Base-by-base conservation (phyloP, 2,797 vertebrate genomes). In the Danio kyathit region DNA sequence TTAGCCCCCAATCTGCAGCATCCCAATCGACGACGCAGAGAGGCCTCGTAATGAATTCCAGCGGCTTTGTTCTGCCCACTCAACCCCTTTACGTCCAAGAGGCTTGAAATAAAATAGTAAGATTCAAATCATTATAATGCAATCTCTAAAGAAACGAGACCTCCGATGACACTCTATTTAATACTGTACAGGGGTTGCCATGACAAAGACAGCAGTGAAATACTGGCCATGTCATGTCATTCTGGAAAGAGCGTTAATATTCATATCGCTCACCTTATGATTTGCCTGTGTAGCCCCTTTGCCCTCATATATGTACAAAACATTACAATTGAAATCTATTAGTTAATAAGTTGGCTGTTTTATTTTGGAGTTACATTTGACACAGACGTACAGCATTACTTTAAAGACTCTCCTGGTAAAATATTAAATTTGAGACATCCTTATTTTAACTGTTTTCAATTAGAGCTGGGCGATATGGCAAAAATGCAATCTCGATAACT, bases 1-100 rank as follows among this genome's bases (percentile, higher is more conserved):
- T 87, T 83, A 85, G 81, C 38, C 76, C 59, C 74, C 76, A 79
- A 75, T 83, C 80, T 71, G 73, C 74, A 69, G 69, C 54, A 74
- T 81, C 59, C 79, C 73, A 72, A 74, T 75, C 29, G 52, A 69
- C 56, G 49, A 65, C 7, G 70, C 80, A 79, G 54, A 85, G 83
- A 83, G 82, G 85, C 81, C 52, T 61, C 56, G 65, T 89, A 89
- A 90, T 89, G 82, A 89, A 90, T 90, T 89, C 87, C 74, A 66
- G 44, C 17, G 78, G 76, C 87, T 89, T 90, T 90, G 85, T 89
- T 88, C 85, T 84, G 60, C 83, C 86, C 82, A 83, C 87, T 88
- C 82, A 70, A 70, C 54, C 82, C 64, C 70, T 40, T 65, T 77
- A 81, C 57, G 8, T 75, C 74, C 78, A 85, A 77, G 74, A 72